A percentile compares a stretch with the other conserved stretches of the same genome.
Evolutionary conservation across 2,797 vertebrate genomes (phyloP).

Genomic region (Falco naumanni): DNA sequence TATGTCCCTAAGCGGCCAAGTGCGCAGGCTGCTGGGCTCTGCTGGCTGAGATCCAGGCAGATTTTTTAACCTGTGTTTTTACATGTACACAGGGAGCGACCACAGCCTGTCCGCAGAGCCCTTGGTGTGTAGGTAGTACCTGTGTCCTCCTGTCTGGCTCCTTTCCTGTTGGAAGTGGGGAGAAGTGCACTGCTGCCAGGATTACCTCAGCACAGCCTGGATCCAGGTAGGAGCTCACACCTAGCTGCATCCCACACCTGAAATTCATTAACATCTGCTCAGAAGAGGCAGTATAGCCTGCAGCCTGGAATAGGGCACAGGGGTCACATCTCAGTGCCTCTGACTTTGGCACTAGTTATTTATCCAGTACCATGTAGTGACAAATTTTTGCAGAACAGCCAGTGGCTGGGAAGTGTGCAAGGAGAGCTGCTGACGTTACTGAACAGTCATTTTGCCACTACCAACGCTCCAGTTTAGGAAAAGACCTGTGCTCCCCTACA

Average conservation of each 20-base stretch:
- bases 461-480: not conserved
- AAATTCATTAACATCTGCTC: not conserved
- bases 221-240: not conserved
- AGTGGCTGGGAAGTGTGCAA: accelerated
- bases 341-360: not conserved
- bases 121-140: not conserved
- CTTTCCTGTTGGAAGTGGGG: not conserved
- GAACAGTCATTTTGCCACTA: not conserved
- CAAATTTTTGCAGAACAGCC: not conserved
- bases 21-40: not conserved
- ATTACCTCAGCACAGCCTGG: not conserved
- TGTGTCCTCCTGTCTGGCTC: not conserved
- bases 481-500: not conserved
- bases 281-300: not conserved
- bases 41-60: accelerated
- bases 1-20: not conserved
- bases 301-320: not conserved
- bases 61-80: not conserved
- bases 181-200: not conserved
- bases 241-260: not conserved
- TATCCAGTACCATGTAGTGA: not conserved
- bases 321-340: not conserved
- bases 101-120: not conserved
- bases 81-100: accelerated
- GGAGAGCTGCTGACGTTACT: not conserved